A percentile compares a stretch with the other conserved stretches of the same genome.
These are phyloP conservation scores for Littorina saxatilis DNA, from an alignment of 1,140 invertebrate species.

Conservation along the genomic window DNA sequence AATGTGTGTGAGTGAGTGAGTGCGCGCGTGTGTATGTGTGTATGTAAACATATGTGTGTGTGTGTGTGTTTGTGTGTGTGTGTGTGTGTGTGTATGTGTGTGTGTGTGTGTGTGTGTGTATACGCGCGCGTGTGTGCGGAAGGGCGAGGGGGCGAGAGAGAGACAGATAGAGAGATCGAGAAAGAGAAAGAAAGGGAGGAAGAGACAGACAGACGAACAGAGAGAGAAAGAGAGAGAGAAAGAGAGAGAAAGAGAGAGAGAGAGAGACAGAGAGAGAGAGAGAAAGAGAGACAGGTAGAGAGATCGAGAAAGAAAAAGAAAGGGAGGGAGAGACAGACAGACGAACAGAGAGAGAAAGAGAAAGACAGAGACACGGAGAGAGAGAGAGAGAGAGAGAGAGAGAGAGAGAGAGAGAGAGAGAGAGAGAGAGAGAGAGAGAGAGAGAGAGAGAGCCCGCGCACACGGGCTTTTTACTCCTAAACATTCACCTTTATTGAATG, in stretches of 20 bases:
- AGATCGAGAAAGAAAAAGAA: background rate
- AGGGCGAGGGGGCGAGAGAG: no score
- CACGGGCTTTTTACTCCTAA: no score
- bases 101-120: background rate
- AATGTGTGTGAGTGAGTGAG: background rate
- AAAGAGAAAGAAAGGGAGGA: background rate
- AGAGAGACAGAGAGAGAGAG: background rate
- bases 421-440: background rate
- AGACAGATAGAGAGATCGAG: no score
- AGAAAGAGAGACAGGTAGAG: no score
- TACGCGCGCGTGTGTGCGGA: no score
- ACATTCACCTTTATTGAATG: no score
- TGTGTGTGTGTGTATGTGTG: background rate
- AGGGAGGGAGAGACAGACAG: background rate
- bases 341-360: no score
- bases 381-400: background rate
- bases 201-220: no score
- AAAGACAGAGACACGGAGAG: no score
- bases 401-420: background rate
- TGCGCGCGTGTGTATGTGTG: background rate
- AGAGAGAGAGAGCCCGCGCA: no score
- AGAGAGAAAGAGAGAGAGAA: background rate
- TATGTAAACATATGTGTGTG: background rate
- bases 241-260: background rate
- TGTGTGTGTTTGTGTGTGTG: conserved; percentile 21